Conservation (phyloP, 35 echinoderm and acorn worm species). For the Diadema setosum region DNA sequence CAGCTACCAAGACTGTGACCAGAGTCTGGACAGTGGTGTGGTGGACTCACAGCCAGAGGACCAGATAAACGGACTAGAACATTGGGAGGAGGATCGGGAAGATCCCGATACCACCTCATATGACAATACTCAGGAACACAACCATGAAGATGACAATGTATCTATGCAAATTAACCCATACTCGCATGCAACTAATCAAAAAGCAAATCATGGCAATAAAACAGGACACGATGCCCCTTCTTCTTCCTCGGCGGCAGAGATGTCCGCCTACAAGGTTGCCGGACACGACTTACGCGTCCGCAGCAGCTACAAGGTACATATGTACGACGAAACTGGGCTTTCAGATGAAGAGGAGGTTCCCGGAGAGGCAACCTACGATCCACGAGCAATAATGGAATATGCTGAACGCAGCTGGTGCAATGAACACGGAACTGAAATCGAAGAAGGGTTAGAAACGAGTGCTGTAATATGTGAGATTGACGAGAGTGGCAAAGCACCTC, state of each 20-base stretch:
- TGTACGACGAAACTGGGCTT: constrained; percentile 10
- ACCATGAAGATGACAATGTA: constrained; percentile 10
- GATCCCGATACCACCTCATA: neutral
- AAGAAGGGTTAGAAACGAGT: constrained; percentile 48
- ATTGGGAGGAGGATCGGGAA: constrained; percentile 43
- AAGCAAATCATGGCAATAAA: constrained; percentile 20
- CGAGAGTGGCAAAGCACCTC: neutral
- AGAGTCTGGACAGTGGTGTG: constrained; percentile 13
- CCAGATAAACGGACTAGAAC: neutral
- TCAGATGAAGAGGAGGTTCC: neutral
- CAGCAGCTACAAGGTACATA: neutral
- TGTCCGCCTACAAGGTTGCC: neutral
- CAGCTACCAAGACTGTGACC: constrained; percentile 6
- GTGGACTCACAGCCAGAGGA: neutral
- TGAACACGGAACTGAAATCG: constrained; percentile 42
- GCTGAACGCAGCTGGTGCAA: constrained; percentile 55
- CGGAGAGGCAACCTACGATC: constrained; percentile 20
- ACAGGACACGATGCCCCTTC: neutral
- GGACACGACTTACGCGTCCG: neutral
- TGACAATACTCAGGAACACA: constrained; percentile 2
- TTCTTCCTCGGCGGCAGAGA: neutral
- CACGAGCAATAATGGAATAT: constrained; percentile 64
- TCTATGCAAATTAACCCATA: constrained; percentile 8
- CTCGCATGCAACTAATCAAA: constrained; percentile 13
- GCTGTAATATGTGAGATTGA: constrained; percentile 43